A percentile compares a stretch with the other conserved stretches of the same genome.
phyloP scores from a whole-genome alignment of 2,113 vertebrate genomes.

The Stercorarius parasiticus region DNA sequence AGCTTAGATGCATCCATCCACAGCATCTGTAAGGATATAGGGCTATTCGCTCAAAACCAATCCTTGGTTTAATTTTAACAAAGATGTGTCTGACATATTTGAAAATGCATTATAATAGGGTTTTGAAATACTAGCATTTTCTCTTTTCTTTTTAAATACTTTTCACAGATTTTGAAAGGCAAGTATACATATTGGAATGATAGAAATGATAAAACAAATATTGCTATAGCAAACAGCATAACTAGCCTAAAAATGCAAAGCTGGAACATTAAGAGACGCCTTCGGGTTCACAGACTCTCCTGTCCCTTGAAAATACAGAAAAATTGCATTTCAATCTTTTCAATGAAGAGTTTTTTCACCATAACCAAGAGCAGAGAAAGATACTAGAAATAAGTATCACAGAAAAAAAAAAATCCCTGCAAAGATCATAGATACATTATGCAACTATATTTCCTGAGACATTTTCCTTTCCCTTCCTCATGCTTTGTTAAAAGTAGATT shows the following conservation, averaged over 20 bases:
- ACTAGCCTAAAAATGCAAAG: conserved; percentile 55
- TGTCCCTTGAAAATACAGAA: conserved; percentile 38
- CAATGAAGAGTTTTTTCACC: not conserved
- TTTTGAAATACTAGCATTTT: conserved; percentile 77
- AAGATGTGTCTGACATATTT: conserved; percentile 86
- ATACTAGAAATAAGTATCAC: not conserved
- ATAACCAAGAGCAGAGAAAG: conserved; percentile 5
- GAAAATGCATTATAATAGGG: conserved; percentile 81
- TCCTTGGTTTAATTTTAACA: conserved; percentile 88
- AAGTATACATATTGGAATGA: conserved; percentile 61
- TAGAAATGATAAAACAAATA: conserved; percentile 65
- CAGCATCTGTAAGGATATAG: conserved; percentile 88
- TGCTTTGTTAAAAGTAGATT: conserved; percentile 23
- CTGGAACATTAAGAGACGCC: conserved; percentile 22
- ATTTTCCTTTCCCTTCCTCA: not conserved
- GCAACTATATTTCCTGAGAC: conserved; percentile 55
- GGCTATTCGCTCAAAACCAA: conserved; percentile 87
- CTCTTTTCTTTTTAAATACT: conserved; percentile 77
- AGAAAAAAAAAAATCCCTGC: conserved; percentile 2
- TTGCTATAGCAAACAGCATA: conserved; percentile 47
- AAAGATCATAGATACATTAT: conserved; percentile 36
- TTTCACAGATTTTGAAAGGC: conserved; percentile 72
- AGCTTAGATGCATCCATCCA: conserved; percentile 97
- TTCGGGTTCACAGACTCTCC: conserved; percentile 39
- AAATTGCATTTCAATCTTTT: conserved; percentile 2